phyloP scores from a whole-genome alignment of 2,888 invertebrate species.

The Macaria liturata region DNA sequence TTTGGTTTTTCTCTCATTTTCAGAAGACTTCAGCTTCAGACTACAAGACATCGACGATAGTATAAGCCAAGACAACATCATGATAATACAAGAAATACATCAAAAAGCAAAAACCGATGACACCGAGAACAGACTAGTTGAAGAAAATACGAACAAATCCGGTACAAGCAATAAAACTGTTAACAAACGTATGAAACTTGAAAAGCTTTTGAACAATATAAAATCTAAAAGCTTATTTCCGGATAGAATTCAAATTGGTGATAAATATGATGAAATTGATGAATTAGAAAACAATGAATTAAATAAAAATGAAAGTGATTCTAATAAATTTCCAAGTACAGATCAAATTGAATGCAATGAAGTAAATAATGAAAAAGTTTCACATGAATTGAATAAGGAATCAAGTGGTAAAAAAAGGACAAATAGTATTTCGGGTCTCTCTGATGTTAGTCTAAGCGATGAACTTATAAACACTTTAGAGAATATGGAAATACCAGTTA shows the following conservation, averaged over 20 bases:
- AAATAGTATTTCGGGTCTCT: conserved; percentile 30
- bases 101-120: not conserved
- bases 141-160: conserved; percentile 20
- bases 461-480: conserved; percentile 54
- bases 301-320: conserved; percentile 3
- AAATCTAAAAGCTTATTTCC: conserved; percentile 32
- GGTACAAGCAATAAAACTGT: conserved; percentile 33
- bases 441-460: conserved; percentile 47
- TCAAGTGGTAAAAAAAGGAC: conserved; percentile 10
- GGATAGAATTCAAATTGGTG: conserved; percentile 24
- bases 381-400: not conserved
- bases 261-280: not conserved
- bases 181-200: conserved; percentile 59
- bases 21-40: conserved; percentile 6
- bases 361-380: not conserved
- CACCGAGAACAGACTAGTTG: conserved; percentile 6
- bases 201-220: conserved; percentile 52
- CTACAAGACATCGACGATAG: not conserved
- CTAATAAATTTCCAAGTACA: not conserved
- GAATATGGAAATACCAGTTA: conserved; percentile 55
- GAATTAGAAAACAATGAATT: not conserved
- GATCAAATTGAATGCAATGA: not conserved
- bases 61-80: not conserved
- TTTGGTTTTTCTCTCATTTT: not conserved
- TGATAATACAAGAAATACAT: not conserved